A percentile compares a stretch with the other conserved stretches of the same genome.
These are phyloP conservation scores for Pristionchus maxplancki DNA, from an alignment of 2,888 invertebrate genomes.

Conservation along the genomic window DNA sequence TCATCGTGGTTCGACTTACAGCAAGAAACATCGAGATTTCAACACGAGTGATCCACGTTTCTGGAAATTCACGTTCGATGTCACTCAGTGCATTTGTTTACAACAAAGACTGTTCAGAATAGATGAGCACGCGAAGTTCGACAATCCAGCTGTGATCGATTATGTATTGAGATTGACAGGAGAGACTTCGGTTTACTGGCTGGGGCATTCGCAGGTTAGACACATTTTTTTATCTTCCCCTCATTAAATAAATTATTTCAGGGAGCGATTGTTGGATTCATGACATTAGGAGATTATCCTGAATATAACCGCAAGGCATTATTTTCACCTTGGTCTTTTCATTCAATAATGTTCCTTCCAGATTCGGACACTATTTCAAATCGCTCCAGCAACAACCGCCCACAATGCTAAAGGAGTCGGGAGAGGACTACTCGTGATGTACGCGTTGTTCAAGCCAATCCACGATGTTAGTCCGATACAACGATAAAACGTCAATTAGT, in stretches of 20 bases:
- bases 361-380: not conserved
- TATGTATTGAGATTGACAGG: not conserved
- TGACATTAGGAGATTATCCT: not conserved
- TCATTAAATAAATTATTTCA: no score
- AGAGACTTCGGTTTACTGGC: slow-evolving; percentile 3
- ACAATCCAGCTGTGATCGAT: slow-evolving; percentile 2
- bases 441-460: not conserved
- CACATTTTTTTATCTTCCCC: no score
- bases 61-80: not conserved
- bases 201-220: not conserved
- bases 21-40: not conserved
- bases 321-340: not conserved
- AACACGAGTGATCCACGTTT: not conserved
- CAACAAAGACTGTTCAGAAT: not conserved
- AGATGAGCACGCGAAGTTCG: not conserved
- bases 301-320: not conserved
- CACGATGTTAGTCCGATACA: not conserved
- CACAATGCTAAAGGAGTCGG: not conserved
- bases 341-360: not conserved
- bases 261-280: not conserved
- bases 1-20: not conserved
- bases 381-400: not conserved
- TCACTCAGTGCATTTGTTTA: not conserved
- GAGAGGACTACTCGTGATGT: not conserved
- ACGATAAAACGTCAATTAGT: no score